phyloP scores from a whole-genome alignment of 1,140 invertebrate genomes.

The Drosophila repletoides region DNA sequence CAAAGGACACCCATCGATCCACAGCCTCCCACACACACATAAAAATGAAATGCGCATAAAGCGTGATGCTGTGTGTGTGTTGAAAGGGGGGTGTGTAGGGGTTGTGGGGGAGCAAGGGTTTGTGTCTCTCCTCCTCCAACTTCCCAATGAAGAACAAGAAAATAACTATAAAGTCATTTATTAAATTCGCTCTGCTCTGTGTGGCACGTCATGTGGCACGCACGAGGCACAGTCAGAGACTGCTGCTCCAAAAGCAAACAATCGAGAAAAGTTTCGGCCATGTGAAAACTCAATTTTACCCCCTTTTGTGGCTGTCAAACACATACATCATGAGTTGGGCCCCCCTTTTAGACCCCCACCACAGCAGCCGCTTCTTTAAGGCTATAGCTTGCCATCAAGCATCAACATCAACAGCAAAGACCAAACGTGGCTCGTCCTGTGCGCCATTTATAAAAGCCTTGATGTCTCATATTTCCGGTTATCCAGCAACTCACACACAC shows the following conservation, averaged over 20 bases:
- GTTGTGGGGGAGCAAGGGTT: constrained; percentile 27
- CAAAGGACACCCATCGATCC: constrained; percentile 23
- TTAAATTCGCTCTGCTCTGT: constrained; percentile 61
- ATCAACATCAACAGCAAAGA: constrained; percentile 60
- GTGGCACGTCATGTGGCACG: constrained; percentile 36
- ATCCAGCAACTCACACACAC: constrained; percentile 46
- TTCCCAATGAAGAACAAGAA: constrained; percentile 42
- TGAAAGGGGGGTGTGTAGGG: constrained; percentile 20
- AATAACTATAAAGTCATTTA: constrained; percentile 78
- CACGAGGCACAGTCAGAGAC: constrained; percentile 15
- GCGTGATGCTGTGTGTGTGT: constrained; percentile 8
- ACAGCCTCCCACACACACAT: constrained; percentile 7
- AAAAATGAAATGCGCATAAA: constrained; percentile 43
- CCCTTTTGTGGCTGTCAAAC: constrained; percentile 74
- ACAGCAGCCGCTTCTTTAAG: not conserved
- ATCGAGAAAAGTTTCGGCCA: constrained; percentile 49
- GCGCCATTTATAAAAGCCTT: constrained; percentile 78
- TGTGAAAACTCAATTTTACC: constrained; percentile 77
- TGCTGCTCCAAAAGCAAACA: constrained; percentile 57
- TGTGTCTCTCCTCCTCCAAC: constrained; percentile 6
- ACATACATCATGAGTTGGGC: constrained; percentile 54
- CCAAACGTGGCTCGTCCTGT: constrained; percentile 43
- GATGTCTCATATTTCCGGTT: constrained; percentile 80
- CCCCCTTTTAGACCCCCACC: not conserved
- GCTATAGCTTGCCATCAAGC: constrained; percentile 56